Evolutionary conservation across 2,113 vertebrate species (phyloP), one percentile per base, ranked within the genome.

Genomic region (Aplodontia rufa): DNA sequence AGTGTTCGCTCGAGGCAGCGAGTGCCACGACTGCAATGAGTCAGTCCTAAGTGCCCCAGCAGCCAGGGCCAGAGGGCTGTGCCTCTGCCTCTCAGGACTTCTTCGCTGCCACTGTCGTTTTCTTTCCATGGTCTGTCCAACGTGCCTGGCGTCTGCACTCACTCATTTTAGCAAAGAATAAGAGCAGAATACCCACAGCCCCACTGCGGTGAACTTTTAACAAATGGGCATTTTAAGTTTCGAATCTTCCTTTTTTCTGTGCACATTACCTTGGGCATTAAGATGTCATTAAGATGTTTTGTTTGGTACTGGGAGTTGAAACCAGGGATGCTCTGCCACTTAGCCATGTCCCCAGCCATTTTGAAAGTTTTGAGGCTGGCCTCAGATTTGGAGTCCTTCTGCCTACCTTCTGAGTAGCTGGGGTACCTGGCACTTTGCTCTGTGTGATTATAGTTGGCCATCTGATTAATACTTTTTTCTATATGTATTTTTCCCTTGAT

Each of bases 31-130:
- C 8, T 60, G 14, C 22, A 1, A 20, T 28, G 32, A 37, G 51
- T 37, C 20, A 30, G 53, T 49, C 12, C 8, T 20, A 12, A 20
- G 5, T 8, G 42, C 55, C 8, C 55, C 6, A 13, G 17, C 32
- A 17, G 42, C 69, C 1, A 51, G 53, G 24, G 8, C 9, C 37
- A 32, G 28, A 42, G 24, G 47, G 8, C 1, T 0, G 14, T 1
- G 30, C 13, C 40, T 8, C 19, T 8, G 6, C 4, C 3, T 17
- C 62, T 47, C 6, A 0, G 2, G 8, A 20, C 40, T 6, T 0
- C 9, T 9, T 35, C 17, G 6, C 5, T 6, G 6, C 35, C 19
- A 40, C 24, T 9, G 19, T 4, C 14, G 3, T 6, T 24, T 16
- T 9, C 45, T 37, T 8, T 16, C 0, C 12, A 8, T 0, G 6